Evolutionary conservation across 2,888 invertebrate species (phyloP), one percentile per base, ranked within the genome.

Genomic region (Euplexia lucipara): DNA sequence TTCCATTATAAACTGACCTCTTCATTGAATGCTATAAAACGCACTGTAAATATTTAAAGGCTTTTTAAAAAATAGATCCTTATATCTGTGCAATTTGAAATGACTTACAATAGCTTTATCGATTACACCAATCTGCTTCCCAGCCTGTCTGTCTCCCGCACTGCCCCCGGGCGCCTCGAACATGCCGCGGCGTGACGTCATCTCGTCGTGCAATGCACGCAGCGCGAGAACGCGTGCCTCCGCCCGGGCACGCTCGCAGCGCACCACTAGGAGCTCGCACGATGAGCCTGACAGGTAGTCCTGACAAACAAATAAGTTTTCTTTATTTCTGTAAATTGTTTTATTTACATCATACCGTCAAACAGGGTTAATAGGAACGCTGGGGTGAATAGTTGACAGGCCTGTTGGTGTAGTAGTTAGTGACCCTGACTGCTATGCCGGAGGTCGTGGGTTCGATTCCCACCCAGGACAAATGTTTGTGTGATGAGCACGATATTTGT

Each of bases 101-200:
- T 4, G 8, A 89, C 90, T 89, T 34, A 93, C 93, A 74, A 93
- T 92, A 78, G 82, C 78, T 34, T 85, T 90, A 69, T 93, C 90
- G 0, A 90, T 49, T 6, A 63, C 59, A 0, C 78, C 69, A 10
- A 92, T 85, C 26, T 79, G 82, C n/a, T 62, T 66, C 4, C 44
- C 65, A 0, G 79, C 61, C 18, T 70, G 26, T 0, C 10, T 42
- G 0, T 61, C 69, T 0, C 30, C 0, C 14, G 51, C 7, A 5
- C 14, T 2, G 16, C 57, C 56, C 0, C 41, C 63, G 3, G 53
- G 56, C 1, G 67, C 60, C 8, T 64, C 62, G 75, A 92, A 92
- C 5, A 79, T 37, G 0, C 91, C 92, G 1, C 49, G 37, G 1
- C 85, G 57, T 0, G 77, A 30, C 2, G 68, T 69, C 41, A 91